Base-by-base conservation (phyloP, 2,113 vertebrate species). In the Pedionomus torquatus region DNA sequence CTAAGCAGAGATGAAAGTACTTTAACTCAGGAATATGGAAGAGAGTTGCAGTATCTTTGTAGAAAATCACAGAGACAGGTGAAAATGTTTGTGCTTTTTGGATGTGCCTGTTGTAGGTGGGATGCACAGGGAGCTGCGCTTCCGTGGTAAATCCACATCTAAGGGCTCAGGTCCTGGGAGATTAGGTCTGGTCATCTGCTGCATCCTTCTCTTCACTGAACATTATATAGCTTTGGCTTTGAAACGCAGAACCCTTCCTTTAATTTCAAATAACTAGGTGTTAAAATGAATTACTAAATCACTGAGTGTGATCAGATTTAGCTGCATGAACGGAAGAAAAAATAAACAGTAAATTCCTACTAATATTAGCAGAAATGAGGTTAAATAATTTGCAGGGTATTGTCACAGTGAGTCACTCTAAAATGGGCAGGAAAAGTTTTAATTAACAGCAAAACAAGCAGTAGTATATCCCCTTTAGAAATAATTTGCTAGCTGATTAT, bases 1-100 rank as follows among this genome's bases (percentile, higher is more conserved):
- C 98, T 99, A 60, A 95, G 97, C 58, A 96, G 83, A 93, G 23
- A 93, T 33, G 49, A 52, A 84, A 96, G 79, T 83, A 75, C 48
- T 66, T 83, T 10, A 70, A 21, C 41, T 90, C 33, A 75, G 87
- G 35, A 76, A 54, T 4, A 60, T 4, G 35, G 55, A 90, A 66
- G 19, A 77, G 63, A 63, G 91, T n/a, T 35, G 33, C 85, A 93
- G 8, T 14, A 30, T 49, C 17, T 69, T 89, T 78, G 64, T 23
- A 44, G 60, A 26, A 82, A 80, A 76, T 55, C 43, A 84, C n/a
- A 68, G 52, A 60, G 57, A 39, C 20, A 65, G 43, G 35, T 82
- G 65, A 66, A 94, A 82, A 82, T 19, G 51, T 37, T 14, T 55
- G 11, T 24, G 39, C 2, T 68, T 54, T 85, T n/a, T 21, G 15